Evolutionary conservation across 1,140 invertebrate species (phyloP).

Genomic region (Cataglyphis hispanica): DNA sequence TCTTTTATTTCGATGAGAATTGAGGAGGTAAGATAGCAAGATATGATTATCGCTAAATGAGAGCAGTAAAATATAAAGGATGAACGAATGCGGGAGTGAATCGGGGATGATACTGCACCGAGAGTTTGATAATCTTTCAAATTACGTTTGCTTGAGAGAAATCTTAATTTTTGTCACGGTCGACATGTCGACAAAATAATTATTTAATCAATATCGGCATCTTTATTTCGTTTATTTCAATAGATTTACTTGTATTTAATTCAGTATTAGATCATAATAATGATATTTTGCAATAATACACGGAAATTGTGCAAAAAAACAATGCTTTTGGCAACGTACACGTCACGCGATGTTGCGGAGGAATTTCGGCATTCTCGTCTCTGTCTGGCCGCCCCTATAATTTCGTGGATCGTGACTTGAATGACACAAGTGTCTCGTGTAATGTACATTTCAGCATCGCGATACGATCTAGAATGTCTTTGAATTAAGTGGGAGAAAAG

Average conservation of each 20-base stretch:
- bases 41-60: slow-evolving; percentile 38
- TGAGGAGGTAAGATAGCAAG: slow-evolving; percentile 9
- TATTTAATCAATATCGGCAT: not conserved
- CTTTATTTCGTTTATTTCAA: not conserved
- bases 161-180: slow-evolving; percentile 67
- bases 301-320: slow-evolving; percentile 28
- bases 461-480: slow-evolving; percentile 44
- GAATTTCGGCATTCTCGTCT: slow-evolving; percentile 54
- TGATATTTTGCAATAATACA: not conserved
- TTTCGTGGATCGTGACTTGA: slow-evolving; percentile 68
- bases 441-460: slow-evolving; percentile 30
- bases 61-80: slow-evolving; percentile 62
- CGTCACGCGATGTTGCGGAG: slow-evolving; percentile 42
- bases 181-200: slow-evolving; percentile 24
- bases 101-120: slow-evolving; percentile 59
- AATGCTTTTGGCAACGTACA: slow-evolving; percentile 26
- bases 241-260: not conserved
- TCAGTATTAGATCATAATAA: not conserved
- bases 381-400: slow-evolving; percentile 59
- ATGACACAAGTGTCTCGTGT: slow-evolving; percentile 36
- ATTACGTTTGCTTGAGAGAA: slow-evolving; percentile 74
- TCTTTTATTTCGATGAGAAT: slow-evolving; percentile 69
- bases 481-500: slow-evolving; percentile 55
- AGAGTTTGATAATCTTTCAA: slow-evolving; percentile 65
- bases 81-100: slow-evolving; percentile 27